Evolutionary conservation across 2,113 vertebrate genomes (phyloP), one percentile per base, ranked within the genome.

Genomic region (Dolichotis patagonum): DNA sequence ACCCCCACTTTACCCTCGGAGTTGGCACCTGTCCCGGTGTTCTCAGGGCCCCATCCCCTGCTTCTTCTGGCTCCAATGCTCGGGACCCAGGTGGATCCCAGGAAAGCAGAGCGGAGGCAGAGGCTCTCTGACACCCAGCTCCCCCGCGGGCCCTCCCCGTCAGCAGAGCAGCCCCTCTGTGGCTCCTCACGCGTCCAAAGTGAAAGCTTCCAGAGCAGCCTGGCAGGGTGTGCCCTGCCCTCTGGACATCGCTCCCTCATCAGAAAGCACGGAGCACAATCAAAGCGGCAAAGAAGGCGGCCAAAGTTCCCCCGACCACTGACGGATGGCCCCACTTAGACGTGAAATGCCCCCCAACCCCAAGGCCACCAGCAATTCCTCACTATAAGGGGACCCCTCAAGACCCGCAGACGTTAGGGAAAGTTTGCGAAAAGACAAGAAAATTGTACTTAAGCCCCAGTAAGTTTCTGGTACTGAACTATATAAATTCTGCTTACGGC

Each of bases 81-180:
- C 4, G 52, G 24, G 1, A 35, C 11, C 16, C 10, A 16, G 3
- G 22, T 17, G n/a, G 1, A 4, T 71, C 24, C 32, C 77, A 84
- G 73, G 20, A 58, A 3, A 73, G 26, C 0, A 1, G 43, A 43
- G 3, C 22, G 24, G 26, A 4, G 19, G 2, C n/a, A 35, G 56
- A 86, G 43, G n/a, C n/a, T 7, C 65, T 11, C 28, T 0, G 2
- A 4, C 7, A 1, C 0, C 2, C 32, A 2, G 4, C 4, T 7
- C 77, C n/a, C 8, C 24, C 0, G 10, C 2, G 11, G 12, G 35
- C 0, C 0, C n/a, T 56, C 73, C 38, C 19, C 0, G 14, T 3
- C 8, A 1, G 30, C 24, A 38, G 19, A 67, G 26, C 56, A 14
- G 0, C n/a, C 11, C 11, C 43, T 32, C 58, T 24, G 38, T 12